phyloP scores from a whole-genome alignment of 2,797 vertebrate genomes.

The Onychomys leucogaster region DNA sequence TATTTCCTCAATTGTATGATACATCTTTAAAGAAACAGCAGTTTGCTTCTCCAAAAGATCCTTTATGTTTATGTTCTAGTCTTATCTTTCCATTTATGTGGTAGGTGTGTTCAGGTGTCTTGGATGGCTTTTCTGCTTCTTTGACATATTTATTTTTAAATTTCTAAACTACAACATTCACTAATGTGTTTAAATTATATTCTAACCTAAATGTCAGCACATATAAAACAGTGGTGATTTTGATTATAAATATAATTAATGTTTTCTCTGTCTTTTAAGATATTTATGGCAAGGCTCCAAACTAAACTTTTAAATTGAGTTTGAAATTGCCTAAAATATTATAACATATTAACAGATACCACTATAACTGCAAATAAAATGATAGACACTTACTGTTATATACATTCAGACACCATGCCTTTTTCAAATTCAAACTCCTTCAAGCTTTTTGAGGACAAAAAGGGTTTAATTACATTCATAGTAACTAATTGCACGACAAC shows the following conservation, averaged over 20 bases:
- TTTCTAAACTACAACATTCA: neutral
- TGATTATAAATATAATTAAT: neutral
- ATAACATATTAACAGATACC: neutral
- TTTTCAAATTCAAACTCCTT: neutral
- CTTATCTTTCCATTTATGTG: neutral
- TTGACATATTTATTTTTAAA: neutral
- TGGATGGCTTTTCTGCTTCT: neutral
- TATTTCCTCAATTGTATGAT: neutral
- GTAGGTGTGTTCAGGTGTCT: no score
- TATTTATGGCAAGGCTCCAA: neutral
- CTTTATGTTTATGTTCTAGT: neutral
- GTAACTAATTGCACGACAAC: conserved; percentile 28
- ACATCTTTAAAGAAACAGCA: neutral
- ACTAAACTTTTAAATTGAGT: neutral
- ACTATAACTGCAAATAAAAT: neutral
- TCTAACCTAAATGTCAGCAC: rapidly evolving
- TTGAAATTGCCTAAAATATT: neutral
- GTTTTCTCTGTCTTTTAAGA: neutral
- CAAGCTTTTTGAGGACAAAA: conserved; percentile 15
- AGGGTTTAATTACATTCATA: conserved; percentile 47
- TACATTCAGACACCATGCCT: neutral
- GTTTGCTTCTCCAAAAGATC: neutral
- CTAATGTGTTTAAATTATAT: neutral
- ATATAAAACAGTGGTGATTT: neutral
- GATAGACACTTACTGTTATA: neutral